Conservation (phyloP, 2,113 vertebrate genomes). For the Lepisosteus oculatus region DNA sequence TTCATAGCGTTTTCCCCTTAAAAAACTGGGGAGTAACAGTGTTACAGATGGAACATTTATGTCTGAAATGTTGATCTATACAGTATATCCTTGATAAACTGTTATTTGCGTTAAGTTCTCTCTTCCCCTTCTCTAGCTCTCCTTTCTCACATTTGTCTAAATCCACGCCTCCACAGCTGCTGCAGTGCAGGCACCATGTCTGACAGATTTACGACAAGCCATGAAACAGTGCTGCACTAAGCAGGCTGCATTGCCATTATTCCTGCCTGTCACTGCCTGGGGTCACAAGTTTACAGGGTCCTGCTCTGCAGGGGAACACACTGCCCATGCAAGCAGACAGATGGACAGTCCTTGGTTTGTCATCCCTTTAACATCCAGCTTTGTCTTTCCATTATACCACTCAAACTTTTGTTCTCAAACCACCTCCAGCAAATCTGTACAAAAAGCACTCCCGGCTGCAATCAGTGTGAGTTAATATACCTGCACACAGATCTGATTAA, state of each 20-base stretch:
- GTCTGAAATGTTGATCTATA: too few species aligned
- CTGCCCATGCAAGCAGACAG: constrained; percentile 13
- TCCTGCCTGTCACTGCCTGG: constrained; percentile 12
- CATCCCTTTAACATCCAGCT: neutral
- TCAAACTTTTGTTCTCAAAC: neutral
- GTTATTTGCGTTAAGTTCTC: too few species aligned
- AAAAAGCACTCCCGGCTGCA: neutral
- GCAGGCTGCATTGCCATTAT: constrained; percentile 33
- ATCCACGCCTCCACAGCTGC: neutral
- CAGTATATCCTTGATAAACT: too few species aligned
- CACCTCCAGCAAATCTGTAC: neutral
- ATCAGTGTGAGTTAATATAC: neutral
- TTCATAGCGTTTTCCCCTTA: too few species aligned
- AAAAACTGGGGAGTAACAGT: too few species aligned
- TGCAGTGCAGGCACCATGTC: neutral
- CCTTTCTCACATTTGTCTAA: too few species aligned
- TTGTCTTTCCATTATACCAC: neutral
- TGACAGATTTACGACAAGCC: too few species aligned
- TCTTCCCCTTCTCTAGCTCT: too few species aligned
- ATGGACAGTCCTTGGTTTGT: neutral
- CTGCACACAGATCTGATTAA: neutral
- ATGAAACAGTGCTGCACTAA: constrained; percentile 19
- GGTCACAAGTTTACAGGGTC: constrained; percentile 39
- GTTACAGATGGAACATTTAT: too few species aligned
- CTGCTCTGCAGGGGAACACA: neutral